A percentile compares a stretch with the other conserved stretches of the same genome.
Evolutionary conservation across 2,888 invertebrate genomes (phyloP).

Genomic region (Eupsilia transversa): DNA sequence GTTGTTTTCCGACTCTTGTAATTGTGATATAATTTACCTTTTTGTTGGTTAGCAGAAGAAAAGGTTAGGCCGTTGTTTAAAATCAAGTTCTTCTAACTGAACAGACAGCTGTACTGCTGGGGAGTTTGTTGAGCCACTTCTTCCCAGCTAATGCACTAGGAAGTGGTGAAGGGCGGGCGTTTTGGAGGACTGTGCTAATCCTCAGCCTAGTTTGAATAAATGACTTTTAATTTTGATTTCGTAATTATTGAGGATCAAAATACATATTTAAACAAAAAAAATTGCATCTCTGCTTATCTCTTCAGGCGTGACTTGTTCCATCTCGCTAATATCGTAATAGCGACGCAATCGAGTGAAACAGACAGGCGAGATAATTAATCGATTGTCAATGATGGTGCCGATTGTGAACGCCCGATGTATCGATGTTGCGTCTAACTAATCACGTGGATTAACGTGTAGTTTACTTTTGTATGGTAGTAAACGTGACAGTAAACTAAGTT

Average conservation of each 20-base stretch:
- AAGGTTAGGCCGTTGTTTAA: no score
- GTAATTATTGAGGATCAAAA: not conserved
- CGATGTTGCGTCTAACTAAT: constrained; percentile 21
- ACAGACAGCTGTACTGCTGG: no score
- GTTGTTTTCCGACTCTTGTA: not conserved
- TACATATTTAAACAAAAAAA: not conserved
- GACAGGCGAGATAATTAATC: constrained; percentile 55
- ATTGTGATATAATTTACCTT: not conserved
- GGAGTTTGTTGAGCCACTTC: no score
- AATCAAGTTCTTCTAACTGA: no score
- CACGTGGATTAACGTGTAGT: constrained; percentile 17
- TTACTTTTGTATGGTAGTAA: not conserved
- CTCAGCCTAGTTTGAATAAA: no score
- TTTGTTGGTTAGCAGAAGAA: not conserved
- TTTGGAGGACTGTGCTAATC: no score
- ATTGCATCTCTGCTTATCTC: not conserved
- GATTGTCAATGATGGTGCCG: constrained; percentile 46
- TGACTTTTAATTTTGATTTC: no score
- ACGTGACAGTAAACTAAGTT: not conserved
- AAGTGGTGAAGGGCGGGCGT: no score
- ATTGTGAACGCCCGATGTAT: constrained; percentile 33
- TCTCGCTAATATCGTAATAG: constrained; percentile 34
- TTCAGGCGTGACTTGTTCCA: constrained; percentile 22
- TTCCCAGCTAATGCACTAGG: no score
- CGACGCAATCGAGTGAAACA: constrained; percentile 36